Conservation (phyloP, 2,888 invertebrate genomes). For the Laspeyria flexula region DNA sequence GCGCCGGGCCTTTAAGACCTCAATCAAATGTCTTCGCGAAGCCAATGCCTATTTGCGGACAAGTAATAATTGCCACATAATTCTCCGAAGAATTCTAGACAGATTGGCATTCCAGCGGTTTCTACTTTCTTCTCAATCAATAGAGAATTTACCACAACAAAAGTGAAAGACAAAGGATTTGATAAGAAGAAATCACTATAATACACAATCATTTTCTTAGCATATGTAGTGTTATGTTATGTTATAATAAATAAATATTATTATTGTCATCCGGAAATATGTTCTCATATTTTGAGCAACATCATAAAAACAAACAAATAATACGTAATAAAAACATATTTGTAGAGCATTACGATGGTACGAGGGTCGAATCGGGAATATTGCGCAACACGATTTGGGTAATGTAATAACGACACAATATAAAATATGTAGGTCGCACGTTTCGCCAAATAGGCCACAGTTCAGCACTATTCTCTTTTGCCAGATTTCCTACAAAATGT, state of each 20-base stretch:
- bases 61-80: constrained; percentile 43
- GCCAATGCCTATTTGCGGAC: constrained; percentile 35
- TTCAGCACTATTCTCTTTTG: constrained; percentile 5
- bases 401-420: constrained; percentile 34
- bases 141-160: constrained; percentile 26
- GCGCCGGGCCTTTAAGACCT: constrained; percentile 31
- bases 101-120: constrained; percentile 27
- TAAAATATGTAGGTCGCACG: constrained; percentile 49
- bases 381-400: constrained; percentile 29
- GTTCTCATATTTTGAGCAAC: constrained; percentile 2
- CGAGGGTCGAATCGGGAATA: constrained; percentile 60
- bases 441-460: constrained; percentile 50
- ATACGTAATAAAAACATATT: constrained; percentile 53
- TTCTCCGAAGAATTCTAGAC: constrained; percentile 44
- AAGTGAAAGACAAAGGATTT: neutral
- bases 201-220: too few relatives aligned
- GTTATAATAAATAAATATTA: neutral
- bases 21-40: constrained; percentile 40
- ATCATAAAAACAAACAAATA: constrained; percentile 55
- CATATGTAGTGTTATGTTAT: neutral
- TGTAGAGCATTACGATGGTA: constrained; percentile 47
- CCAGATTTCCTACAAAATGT: constrained; percentile 1
- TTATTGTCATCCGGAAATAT: constrained; percentile 5
- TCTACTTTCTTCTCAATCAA: constrained; percentile 20
- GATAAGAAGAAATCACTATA: too few relatives aligned